Conservation (phyloP, 1,140 invertebrate species). For the Diachasma alloeum region DNA sequence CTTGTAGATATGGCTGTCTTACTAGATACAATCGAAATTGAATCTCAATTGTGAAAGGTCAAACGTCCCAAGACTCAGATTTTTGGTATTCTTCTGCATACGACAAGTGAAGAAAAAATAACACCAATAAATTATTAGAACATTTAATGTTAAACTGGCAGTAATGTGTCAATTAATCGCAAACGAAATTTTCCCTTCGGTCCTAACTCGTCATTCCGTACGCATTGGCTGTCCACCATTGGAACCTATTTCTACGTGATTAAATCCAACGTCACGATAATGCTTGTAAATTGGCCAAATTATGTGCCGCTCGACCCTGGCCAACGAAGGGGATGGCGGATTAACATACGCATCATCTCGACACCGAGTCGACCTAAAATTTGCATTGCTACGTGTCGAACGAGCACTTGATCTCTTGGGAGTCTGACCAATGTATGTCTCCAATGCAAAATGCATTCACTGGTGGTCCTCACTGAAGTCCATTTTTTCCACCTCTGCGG, state of each 20-base stretch:
- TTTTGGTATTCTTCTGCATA: too few relatives aligned
- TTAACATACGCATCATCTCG: constrained; percentile 61
- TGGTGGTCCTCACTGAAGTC: background rate
- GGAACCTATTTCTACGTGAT: constrained; percentile 56
- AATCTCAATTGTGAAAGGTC: too few relatives aligned
- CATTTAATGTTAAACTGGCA: background rate
- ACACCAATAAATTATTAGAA: background rate
- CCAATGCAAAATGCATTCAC: background rate
- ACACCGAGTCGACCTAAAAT: constrained; percentile 51
- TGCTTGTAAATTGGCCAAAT: constrained; percentile 64
- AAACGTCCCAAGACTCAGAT: too few relatives aligned
- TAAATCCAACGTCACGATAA: constrained; percentile 60
- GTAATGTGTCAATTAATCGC: background rate
- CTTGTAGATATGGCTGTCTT: too few relatives aligned
- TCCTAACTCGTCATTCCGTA: background rate
- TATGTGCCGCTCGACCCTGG: constrained; percentile 44
- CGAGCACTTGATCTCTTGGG: constrained; percentile 29
- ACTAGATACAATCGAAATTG: too few relatives aligned
- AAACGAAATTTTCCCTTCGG: background rate
- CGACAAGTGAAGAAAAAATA: background rate
- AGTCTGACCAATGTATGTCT: constrained; percentile 20
- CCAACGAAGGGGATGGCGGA: constrained; percentile 45
- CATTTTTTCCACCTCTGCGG: background rate
- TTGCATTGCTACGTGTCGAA: constrained; percentile 59
- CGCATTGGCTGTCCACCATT: constrained; percentile 20